Evolutionary conservation across 2,113 vertebrate species (phyloP), one percentile per base, ranked within the genome.

Genomic region (Zosterops lateralis): DNA sequence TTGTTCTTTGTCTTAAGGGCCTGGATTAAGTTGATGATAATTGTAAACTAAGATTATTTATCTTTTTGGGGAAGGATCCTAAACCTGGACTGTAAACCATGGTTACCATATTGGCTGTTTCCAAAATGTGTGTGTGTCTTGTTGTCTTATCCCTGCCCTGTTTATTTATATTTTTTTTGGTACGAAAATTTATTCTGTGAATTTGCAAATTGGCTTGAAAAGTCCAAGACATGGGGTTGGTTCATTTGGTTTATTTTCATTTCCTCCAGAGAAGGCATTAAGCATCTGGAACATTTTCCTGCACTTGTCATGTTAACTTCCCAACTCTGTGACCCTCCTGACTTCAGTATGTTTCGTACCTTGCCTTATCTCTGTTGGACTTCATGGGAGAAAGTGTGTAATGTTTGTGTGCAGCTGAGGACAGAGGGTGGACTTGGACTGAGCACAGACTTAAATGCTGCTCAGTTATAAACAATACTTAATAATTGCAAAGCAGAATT

Each of bases 131-230:
- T 38, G 45, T 48, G 47, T 48, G 6, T 4, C 5, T 22, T 12
- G 53, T 38, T 17, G 36, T 42, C 12, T n/a, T 16, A 38, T 10
- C 18, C 4, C 5, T 60, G 11, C 2, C 1, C 0, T 9, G 4
- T 19, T 70, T 25, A 13, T 32, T 15, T 17, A 45, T 44, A 14
- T n/a, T 2, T 29, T 53, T 53, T 29, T 29, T 53, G 3, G 0
- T 4, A 13, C 12, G 7, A 17, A 61, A 73, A 93, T 21, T 15
- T 34, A 8, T 36, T 48, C 7, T 14, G 7, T 78, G 13, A 61
- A 68, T 65, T 87, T 85, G 17, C 14, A 79, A 42, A 25, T 3
- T 66, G 5, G 3, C 32, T 76, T n/a, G 26, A 38, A 57, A 76
- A 83, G 57, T n/a, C 11, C 22, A 74, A 70, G 44, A 3, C 3